Evolutionary conservation across 1,140 invertebrate genomes (phyloP).

Genomic region (Ladona fulva): DNA sequence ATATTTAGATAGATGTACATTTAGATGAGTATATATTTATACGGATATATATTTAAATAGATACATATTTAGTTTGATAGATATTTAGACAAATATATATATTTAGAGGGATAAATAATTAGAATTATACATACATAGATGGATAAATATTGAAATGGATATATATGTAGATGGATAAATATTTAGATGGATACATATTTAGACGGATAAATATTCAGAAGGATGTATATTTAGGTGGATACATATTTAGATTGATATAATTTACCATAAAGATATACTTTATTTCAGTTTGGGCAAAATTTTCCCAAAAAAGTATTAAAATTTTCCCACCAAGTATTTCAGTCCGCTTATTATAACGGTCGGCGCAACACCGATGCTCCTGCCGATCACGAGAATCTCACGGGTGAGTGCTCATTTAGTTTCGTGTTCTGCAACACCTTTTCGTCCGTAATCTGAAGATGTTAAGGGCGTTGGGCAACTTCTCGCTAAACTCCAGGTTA

Average conservation of each 20-base stretch:
- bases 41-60: conserved; percentile 18
- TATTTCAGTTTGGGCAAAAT: not conserved
- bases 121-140: not conserved
- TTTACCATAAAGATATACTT: not conserved
- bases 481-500: too few species aligned
- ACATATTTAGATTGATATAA: not conserved
- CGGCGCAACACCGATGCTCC: too few species aligned
- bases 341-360: too few species aligned
- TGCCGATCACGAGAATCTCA: too few species aligned
- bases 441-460: too few species aligned
- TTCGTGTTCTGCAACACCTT: too few species aligned
- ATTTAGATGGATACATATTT: not conserved
- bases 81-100: conserved; percentile 9
- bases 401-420: too few species aligned
- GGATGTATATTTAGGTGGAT: not conserved
- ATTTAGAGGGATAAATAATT: not conserved
- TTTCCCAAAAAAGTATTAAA: not conserved
- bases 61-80: conserved; percentile 15
- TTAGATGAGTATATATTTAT: conserved; percentile 17
- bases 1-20: not conserved
- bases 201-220: not conserved
- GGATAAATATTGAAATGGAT: not conserved
- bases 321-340: too few species aligned
- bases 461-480: too few species aligned
- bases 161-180: not conserved